Conservation (phyloP, 2,113 vertebrate genomes). For the Protobothrops mucrosquamatus region DNA sequence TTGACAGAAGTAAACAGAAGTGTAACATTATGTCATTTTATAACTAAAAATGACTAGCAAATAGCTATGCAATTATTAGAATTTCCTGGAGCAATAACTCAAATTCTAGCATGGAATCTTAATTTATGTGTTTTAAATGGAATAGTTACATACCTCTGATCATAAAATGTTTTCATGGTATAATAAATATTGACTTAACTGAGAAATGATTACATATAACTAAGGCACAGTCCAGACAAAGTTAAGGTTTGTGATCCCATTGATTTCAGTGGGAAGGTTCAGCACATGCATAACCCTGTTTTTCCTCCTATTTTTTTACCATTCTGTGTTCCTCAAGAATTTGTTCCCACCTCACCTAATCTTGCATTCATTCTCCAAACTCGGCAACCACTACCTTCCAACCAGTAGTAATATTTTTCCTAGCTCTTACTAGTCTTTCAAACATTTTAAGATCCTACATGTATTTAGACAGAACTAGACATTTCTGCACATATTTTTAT, state of each 20-base stretch:
- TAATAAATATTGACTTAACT: not conserved
- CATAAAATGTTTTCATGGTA: not conserved
- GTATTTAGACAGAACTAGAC: not conserved
- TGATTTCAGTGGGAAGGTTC: slow-evolving; percentile 1
- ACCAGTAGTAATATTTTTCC: not conserved
- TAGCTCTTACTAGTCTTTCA: not conserved
- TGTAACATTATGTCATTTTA: slow-evolving; percentile 16
- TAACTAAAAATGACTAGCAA: not conserved
- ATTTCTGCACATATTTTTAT: not conserved
- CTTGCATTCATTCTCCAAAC: not conserved
- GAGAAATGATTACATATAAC: not conserved
- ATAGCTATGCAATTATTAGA: slow-evolving; percentile 5
- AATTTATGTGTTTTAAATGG: not conserved
- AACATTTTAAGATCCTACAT: not conserved
- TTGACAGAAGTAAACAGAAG: slow-evolving; percentile 24
- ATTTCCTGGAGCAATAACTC: not conserved
- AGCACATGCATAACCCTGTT: not conserved
- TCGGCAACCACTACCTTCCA: not conserved
- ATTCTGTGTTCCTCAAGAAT: not conserved
- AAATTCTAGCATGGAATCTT: not conserved
- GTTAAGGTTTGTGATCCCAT: not conserved
- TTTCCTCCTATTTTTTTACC: not conserved
- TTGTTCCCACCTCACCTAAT: not conserved
- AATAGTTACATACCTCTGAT: not conserved
- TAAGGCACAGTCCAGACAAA: slow-evolving; percentile 12